These are phyloP conservation scores for Epinotia bilunana DNA, from an alignment of 2,888 invertebrate genomes.

Conservation along the genomic window DNA sequence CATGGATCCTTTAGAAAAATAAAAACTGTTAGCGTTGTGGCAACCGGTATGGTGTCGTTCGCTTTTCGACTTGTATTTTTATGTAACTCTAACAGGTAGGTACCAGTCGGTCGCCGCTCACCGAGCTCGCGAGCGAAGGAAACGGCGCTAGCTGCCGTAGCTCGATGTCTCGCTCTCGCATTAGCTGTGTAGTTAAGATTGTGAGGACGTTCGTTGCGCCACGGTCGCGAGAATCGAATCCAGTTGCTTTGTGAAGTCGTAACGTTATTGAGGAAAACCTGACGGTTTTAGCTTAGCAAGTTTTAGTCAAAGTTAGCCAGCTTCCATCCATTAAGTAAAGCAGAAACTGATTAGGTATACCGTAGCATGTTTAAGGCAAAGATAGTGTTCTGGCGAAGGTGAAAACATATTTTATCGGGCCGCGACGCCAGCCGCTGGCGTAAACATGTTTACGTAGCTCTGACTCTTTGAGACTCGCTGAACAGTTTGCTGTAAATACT, in stretches of 20 bases:
- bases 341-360: not conserved
- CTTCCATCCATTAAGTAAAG: no score
- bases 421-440: slow-evolving; percentile 45
- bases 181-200: slow-evolving; percentile 21
- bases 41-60: slow-evolving; percentile 66
- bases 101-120: slow-evolving; percentile 29
- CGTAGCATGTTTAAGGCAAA: slow-evolving; percentile 5
- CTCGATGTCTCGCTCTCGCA: slow-evolving; percentile 29
- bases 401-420: slow-evolving; percentile 51
- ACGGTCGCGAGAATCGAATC: slow-evolving; percentile 21
- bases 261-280: slow-evolving; percentile 42
- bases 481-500: slow-evolving; percentile 50
- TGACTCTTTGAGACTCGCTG: slow-evolving; percentile 54
- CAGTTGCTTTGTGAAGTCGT: slow-evolving; percentile 39
- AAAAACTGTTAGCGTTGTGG: slow-evolving; percentile 60
- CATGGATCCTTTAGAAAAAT: slow-evolving; percentile 51
- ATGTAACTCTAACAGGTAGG: slow-evolving; percentile 67
- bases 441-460: slow-evolving; percentile 57
- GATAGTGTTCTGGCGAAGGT: slow-evolving; percentile 49
- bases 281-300: not conserved
- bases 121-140: slow-evolving; percentile 25
- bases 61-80: slow-evolving; percentile 70
- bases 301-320: not conserved
- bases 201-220: slow-evolving; percentile 39
- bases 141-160: slow-evolving; percentile 4